Evolutionary conservation across 1,140 invertebrate species (phyloP), one percentile per base, ranked within the genome.

Genomic region (Zaprionus kolodkinae): DNA sequence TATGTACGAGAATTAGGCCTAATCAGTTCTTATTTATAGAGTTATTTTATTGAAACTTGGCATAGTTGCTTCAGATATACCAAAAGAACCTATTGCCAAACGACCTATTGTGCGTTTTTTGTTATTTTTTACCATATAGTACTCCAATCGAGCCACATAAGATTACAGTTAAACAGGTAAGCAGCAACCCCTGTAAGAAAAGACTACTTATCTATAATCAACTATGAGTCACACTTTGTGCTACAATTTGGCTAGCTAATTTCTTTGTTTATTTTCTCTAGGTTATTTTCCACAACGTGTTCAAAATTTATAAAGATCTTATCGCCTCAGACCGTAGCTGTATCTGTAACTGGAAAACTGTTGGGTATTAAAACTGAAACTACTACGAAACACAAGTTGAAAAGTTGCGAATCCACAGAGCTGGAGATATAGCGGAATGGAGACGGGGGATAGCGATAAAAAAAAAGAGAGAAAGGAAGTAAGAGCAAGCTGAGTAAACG

Each of bases 201-300:
- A 21, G 21, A 21, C 1, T 40, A 40, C 13, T 3, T 30, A 30
- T 40, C 38, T 7, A 12, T 40, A 4, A 40, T 13, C 3, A 6
- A n/a, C 1, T 13, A 40, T 48, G 59, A 61, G 27, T 61, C 59
- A 61, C 4, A 33, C n/a, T 61, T 61, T 40, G 6, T 40, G 38
- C 38, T 6, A 40, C 12, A 40, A 13, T 40, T 40, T 40, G 13
- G 13, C 4, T 13, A 40, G 17, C 30, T 71, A 27, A 71, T 71
- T 38, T 57, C 3, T 30, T 30, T 30, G 13, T 38, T 48, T 36
- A 15, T n/a, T 40, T 40, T 40, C 13, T 40, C 13, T n/a, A 13
- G 25, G 54, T 72, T 66, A 52, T 72, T 72, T 72, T 72, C 55
- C 63, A 59, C 55, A 11, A 59, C 21, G 13, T 30, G 25, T 25